Conservation (phyloP, 2,888 invertebrate species). For the Platynereis dumerilii region DNA sequence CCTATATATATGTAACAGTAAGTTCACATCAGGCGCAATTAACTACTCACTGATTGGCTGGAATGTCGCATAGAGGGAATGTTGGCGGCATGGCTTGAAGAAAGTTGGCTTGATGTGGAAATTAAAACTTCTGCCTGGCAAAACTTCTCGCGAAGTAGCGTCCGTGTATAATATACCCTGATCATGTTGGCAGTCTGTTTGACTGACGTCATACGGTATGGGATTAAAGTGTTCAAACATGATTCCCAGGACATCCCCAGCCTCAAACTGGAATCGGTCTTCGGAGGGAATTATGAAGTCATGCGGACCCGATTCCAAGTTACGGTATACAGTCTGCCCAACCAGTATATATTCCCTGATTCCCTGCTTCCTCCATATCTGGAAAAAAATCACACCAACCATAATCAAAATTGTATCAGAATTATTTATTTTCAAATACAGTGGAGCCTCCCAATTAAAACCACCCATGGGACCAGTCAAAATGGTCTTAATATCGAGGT, state of each 20-base stretch:
- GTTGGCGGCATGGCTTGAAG: neutral
- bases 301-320: constrained; percentile 12
- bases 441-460: too few species aligned
- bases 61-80: constrained; percentile 5
- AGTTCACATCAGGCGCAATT: too few species aligned
- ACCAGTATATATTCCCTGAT: constrained; percentile 20
- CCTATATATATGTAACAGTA: too few species aligned
- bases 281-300: constrained; percentile 7
- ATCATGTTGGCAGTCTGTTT: neutral
- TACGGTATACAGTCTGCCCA: constrained; percentile 16
- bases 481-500: too few species aligned
- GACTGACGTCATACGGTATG: constrained; percentile 10
- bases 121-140: neutral
- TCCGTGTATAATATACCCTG: neutral
- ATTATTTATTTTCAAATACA: too few species aligned
- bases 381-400: too few species aligned
- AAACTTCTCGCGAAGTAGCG: neutral
- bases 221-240: constrained; percentile 11
- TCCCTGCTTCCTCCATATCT: constrained; percentile 20
- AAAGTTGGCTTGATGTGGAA: neutral
- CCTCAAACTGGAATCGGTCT: constrained; percentile 12
- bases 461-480: too few species aligned
- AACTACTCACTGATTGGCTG: neutral
- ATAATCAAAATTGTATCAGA: too few species aligned
- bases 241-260: constrained; percentile 24